Evolutionary conservation across 1,140 invertebrate genomes (phyloP).

Genomic region (Liolophura sinensis): DNA sequence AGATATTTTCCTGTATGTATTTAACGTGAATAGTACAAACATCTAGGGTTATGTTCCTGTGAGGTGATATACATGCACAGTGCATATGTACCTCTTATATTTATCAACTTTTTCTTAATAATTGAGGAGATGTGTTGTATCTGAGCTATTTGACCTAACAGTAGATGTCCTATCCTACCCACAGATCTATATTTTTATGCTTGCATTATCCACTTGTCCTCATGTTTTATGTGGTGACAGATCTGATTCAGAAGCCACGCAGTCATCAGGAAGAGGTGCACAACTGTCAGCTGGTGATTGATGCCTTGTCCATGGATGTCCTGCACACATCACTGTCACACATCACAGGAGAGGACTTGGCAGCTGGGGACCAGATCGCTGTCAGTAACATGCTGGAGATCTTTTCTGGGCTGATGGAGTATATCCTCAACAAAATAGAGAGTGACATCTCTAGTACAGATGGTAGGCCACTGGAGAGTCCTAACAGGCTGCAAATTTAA

Average conservation of each 20-base stretch:
- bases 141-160: neutral
- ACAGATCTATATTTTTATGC: neutral
- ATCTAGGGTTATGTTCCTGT: neutral
- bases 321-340: constrained; percentile 56
- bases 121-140: neutral
- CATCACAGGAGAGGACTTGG: constrained; percentile 49
- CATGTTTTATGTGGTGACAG: constrained; percentile 24
- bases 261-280: constrained; percentile 55
- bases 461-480: constrained; percentile 2
- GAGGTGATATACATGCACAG: neutral
- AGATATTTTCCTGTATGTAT: neutral
- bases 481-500: neutral
- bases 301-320: constrained; percentile 50
- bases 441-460: constrained; percentile 42
- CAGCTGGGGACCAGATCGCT: constrained; percentile 39
- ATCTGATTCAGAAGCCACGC: constrained; percentile 38
- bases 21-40: neutral
- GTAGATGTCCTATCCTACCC: neutral
- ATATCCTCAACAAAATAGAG: constrained; percentile 53
- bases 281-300: constrained; percentile 55
- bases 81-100: neutral
- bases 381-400: constrained; percentile 55
- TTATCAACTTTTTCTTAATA: neutral
- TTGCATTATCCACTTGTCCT: neutral
- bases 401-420: constrained; percentile 50